Evolutionary conservation across 2,113 vertebrate species (phyloP), one percentile per base, ranked within the genome.

Genomic region (Zootoca vivipara): DNA sequence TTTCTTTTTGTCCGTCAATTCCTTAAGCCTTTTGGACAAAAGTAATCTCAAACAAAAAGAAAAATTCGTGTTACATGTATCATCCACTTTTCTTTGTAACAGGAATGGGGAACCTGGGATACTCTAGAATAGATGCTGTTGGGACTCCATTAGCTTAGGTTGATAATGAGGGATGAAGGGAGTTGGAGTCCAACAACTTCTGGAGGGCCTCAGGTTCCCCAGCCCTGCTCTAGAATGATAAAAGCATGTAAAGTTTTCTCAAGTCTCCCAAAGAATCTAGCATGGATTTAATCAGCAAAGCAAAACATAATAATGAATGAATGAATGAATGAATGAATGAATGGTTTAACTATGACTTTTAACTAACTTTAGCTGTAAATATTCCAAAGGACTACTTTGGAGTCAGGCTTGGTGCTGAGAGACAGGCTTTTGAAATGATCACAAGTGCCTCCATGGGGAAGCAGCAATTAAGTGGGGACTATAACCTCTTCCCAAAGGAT

Each of bases 11-110:
- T 97, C 95, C 1, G 95, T 93, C 87, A 96, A 93, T 93, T 98
- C 97, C 92, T 98, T 98, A 91, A 97, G 97, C 92, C 96, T 99
- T 94, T 95, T 98, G 77, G 95, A 91, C 90, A 99, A 95, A 96
- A 97, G 97, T 70, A 98, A 95, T 90, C 98, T 99, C 94, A 91
- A 96, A 95, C 69, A 96, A 92, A 52, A 94, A 89, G 58, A 92
- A 94, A 83, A 0, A 0, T 89, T 58, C 2, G 18, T 73, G 90
- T 95, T 85, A 86, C 16, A 87, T 15, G 24, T 77, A 40, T 6
- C 18, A 33, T 24, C 22, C 46, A 56, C 13, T 24, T 56, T 58
- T 24, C 18, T 72, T 38, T 83, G 24, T 1, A 35, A 84, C 16
- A 62, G 58, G 58, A 62, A 62, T 62, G 18, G 3, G 58, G 18